Evolutionary conservation across 2,113 vertebrate genomes (phyloP).

Genomic region (Hyaena hyaena): DNA sequence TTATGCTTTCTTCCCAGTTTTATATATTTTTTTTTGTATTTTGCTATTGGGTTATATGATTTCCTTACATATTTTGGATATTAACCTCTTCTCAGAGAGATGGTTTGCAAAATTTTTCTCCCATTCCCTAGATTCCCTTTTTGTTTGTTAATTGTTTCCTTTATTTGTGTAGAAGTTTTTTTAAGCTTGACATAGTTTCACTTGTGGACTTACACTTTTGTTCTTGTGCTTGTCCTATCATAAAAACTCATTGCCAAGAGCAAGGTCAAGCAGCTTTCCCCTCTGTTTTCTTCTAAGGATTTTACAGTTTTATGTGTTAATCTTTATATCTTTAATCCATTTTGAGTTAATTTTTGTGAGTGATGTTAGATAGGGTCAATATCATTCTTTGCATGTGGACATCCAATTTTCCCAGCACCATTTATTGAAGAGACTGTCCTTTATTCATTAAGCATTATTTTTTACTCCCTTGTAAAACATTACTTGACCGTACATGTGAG

Average conservation of each 20-base stretch:
- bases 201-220: not conserved
- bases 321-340: not conserved
- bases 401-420: not conserved
- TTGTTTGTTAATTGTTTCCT: not conserved
- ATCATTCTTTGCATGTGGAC: not conserved
- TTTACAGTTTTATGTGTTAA: not conserved
- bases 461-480: not conserved
- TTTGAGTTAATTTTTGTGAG: not conserved
- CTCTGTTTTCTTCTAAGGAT: not conserved
- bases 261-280: not conserved
- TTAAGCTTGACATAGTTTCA: not conserved
- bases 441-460: not conserved
- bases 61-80: not conserved
- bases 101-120: not conserved
- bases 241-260: not conserved
- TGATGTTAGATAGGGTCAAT: not conserved
- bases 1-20: not conserved
- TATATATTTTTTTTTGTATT: not conserved
- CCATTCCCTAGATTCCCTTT: not conserved
- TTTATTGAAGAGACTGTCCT: not conserved
- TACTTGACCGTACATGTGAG: not conserved
- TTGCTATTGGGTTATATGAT: not conserved
- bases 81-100: not conserved
- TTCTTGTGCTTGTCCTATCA: not conserved
- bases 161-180: not conserved